phyloP scores from a whole-genome alignment of 1,140 invertebrate species.

The Aphelenchoides fujianensis region DNA sequence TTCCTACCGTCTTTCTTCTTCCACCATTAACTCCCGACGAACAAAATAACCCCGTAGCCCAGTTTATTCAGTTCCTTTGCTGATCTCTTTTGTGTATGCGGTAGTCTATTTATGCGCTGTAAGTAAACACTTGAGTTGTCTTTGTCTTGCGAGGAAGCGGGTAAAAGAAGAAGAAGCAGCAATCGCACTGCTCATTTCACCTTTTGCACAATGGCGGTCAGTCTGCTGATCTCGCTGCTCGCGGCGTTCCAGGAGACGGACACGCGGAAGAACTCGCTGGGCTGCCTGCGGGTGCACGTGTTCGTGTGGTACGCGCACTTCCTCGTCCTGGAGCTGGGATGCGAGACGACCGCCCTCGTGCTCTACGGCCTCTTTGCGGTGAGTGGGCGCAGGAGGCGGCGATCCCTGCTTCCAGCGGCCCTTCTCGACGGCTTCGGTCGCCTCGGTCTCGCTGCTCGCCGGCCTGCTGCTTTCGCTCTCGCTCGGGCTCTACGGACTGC shows the following conservation, averaged over 20 bases:
- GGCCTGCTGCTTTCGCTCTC: neutral
- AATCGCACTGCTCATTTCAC: too few relatives aligned
- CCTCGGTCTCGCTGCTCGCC: neutral
- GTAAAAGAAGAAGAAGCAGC: too few relatives aligned
- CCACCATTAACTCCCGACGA: neutral
- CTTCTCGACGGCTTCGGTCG: neutral
- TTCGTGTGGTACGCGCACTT: conserved; percentile 2
- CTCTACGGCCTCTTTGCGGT: neutral
- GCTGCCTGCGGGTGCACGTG: neutral
- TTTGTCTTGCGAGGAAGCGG: too few relatives aligned
- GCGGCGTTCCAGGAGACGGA: conserved; percentile 2
- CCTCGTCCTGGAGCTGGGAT: neutral
- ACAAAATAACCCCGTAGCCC: too few relatives aligned
- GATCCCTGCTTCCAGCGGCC: neutral
- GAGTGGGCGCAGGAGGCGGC: neutral
- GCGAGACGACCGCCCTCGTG: neutral
- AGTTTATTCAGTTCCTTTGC: too few relatives aligned
- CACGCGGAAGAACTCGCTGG: neutral
- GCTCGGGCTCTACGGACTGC: neutral
- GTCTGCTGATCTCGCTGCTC: neutral
- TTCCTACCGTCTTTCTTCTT: too few relatives aligned
- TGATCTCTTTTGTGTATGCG: too few relatives aligned
- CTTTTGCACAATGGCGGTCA: neutral
- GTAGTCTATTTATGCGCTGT: too few relatives aligned
- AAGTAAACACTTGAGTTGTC: too few relatives aligned